Evolutionary conservation across 2,797 vertebrate genomes (phyloP), one percentile per base, ranked within the genome.

Genomic region (Lateolabrax maculatus): DNA sequence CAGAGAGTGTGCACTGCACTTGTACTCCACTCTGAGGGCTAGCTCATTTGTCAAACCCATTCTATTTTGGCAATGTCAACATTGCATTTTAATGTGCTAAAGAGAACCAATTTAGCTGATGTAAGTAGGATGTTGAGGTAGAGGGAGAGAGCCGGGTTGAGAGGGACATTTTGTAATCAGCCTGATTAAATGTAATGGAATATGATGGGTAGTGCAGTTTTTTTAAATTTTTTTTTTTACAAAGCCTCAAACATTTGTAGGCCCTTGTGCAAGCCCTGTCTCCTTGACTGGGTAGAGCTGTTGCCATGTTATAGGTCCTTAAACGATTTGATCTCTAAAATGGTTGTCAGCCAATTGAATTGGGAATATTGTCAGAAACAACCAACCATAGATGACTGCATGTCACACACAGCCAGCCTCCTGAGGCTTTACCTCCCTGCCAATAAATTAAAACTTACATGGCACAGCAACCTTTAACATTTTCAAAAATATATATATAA

Each of bases 51-150:
- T 89, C 86, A 91, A 89, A 89, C 82, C 81, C 86, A 79, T 80
- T 80, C 81, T 85, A 78, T 91, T 95, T 94, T 93, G 90, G 89
- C 91, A 93, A 93, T 93, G 89, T 84, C 79, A 70, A 91, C 88
- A 85, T 89, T 93, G 93, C 89, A 92, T 94, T 93, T 89, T 41
- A 80, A 84, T 91, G 93, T 93, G 92, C 93, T 94, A 90, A 93
- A 87, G 85, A 93, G 85, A 90, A 92, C 89, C 89, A 86, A 85
- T 92, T 91, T 53, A 77, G 82, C 90, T 92, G 66, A 91, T 87
- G 83, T 89, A 70, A 89, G 83, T 51, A 83, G 70, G 80, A 89
- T 85, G 81, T 81, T 95, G 94, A 94, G 94, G 94, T 93, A 95
- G 93, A 93, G 93, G 91, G 93, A 90, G 85, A 89, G 86, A 87